Evolutionary conservation across 2,113 vertebrate species (phyloP).

Genomic region (Hippopotamus amphibius): DNA sequence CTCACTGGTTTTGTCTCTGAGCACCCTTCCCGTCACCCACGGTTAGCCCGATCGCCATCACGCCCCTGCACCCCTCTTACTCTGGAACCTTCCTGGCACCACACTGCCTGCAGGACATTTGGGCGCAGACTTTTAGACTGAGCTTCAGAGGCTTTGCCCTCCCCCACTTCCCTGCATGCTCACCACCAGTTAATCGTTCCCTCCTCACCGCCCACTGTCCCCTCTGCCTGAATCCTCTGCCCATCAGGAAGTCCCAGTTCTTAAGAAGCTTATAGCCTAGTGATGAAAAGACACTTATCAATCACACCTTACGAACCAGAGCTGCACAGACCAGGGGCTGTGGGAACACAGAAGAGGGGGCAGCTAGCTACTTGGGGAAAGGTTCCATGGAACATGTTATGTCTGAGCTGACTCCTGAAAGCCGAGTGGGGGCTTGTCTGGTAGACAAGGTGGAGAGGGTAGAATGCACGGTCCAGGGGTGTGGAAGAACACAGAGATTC

Average conservation of each 20-base stretch:
- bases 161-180: background rate
- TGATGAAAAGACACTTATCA: background rate
- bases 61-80: too few species aligned
- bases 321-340: background rate
- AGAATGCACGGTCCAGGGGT: background rate
- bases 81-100: background rate
- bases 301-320: background rate
- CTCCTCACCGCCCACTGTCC: accelerated
- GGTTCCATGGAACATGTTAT: background rate
- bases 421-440: too few species aligned
- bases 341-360: background rate
- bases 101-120: background rate
- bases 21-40: background rate
- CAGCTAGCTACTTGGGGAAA: background rate
- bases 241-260: background rate
- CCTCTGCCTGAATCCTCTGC: background rate
- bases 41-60: background rate
- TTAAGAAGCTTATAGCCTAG: background rate
- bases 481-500: background rate
- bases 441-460: background rate
- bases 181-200: background rate
- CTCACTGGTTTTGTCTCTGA: background rate
- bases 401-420: background rate
- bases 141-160: background rate
- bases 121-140: background rate